phyloP scores from a whole-genome alignment of 2,888 invertebrate species.

The Morinoia aosen region DNA sequence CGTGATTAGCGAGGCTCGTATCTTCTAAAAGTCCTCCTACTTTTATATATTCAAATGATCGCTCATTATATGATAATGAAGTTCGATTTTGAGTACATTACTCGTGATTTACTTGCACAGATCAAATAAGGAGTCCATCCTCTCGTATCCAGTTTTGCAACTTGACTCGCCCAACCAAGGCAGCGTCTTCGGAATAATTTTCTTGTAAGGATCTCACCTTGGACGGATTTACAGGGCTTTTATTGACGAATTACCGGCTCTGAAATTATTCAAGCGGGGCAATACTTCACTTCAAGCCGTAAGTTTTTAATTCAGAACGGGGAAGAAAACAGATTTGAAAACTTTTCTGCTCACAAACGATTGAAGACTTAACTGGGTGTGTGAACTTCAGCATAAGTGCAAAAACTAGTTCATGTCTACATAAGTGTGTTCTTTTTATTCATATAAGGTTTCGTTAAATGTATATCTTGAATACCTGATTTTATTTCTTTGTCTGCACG shows the following conservation, averaged over 20 bases:
- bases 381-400: no score
- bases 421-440: no score
- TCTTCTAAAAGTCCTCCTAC: background rate
- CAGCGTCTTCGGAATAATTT: background rate
- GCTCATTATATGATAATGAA: constrained; percentile 32
- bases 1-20: background rate
- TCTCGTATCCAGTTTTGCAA: background rate
- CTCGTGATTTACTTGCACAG: constrained; percentile 1
- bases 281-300: background rate
- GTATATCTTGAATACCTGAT: no score
- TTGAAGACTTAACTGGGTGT: no score
- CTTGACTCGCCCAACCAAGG: background rate
- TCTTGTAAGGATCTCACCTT: background rate
- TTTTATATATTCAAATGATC: constrained; percentile 9
- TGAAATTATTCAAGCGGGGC: background rate
- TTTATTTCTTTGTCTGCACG: no score
- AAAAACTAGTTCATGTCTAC: no score
- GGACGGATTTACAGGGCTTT: background rate
- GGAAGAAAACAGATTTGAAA: background rate
- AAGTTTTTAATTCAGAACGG: background rate
- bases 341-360: background rate
- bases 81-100: constrained; percentile 23
- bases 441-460: no score
- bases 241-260: background rate
- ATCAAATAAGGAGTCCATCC: constrained; percentile 3